Evolutionary conservation across 2,797 vertebrate genomes (phyloP).

Genomic region (Pyrocephalus nanus): DNA sequence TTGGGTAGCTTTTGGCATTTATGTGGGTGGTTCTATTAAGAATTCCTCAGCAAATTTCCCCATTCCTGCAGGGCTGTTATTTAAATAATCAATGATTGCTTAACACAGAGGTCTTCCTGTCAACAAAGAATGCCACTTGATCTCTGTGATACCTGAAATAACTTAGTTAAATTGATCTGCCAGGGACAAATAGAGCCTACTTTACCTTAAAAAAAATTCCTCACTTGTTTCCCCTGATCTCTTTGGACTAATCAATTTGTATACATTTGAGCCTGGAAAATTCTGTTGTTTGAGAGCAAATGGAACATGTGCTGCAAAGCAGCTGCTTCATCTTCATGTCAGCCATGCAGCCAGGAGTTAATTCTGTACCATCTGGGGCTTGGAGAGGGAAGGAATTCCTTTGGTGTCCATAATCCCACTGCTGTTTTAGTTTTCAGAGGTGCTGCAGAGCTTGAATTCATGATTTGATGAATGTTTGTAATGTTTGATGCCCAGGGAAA

Average conservation of each 20-base stretch:
- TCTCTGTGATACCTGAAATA: background rate
- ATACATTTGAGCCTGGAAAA: background rate
- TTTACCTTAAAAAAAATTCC: background rate
- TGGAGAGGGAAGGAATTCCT: background rate
- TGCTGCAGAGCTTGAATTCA: background rate
- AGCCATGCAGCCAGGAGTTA: background rate
- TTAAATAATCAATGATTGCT: slow-evolving; percentile 17
- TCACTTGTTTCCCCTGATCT: background rate
- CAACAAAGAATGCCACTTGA: background rate
- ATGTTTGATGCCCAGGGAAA: no score
- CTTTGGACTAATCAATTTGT: background rate
- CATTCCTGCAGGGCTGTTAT: background rate
- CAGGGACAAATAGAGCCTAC: background rate
- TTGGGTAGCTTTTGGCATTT: background rate
- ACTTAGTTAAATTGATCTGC: background rate
- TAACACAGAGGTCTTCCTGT: background rate
- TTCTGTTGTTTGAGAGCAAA: background rate
- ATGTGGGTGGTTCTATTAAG: background rate
- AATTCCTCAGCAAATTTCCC: background rate
- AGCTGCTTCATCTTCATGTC: background rate
- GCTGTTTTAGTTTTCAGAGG: background rate
- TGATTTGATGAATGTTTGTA: background rate
- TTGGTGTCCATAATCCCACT: background rate
- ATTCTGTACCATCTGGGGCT: background rate
- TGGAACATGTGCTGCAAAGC: background rate